A percentile compares a stretch with the other conserved stretches of the same genome.
phyloP scores from a whole-genome alignment of 2,113 vertebrate genomes.

The Peucedramus taeniatus region DNA sequence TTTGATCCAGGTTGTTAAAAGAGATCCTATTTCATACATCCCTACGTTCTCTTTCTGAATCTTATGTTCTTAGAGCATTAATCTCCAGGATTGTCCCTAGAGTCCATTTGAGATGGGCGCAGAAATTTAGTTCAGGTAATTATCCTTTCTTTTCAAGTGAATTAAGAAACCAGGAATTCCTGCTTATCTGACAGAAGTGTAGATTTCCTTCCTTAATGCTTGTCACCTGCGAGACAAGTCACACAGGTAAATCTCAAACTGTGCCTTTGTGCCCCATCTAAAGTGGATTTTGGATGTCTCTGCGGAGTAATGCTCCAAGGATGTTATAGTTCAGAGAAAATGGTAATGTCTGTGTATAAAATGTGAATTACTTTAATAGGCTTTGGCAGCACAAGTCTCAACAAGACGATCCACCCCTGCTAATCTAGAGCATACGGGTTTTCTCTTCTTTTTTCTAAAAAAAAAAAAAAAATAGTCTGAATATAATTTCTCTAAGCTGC shows the following conservation, averaged over 20 bases:
- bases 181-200: constrained; percentile 46
- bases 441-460: not conserved
- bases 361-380: constrained; percentile 58
- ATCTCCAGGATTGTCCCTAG: constrained; percentile 60
- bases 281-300: constrained; percentile 58
- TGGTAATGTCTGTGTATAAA: constrained; percentile 55
- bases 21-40: constrained; percentile 63
- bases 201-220: constrained; percentile 45
- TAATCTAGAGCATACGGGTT: not conserved
- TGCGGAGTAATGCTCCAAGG: constrained; percentile 40
- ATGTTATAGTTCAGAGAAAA: constrained; percentile 49
- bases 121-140: constrained; percentile 67
- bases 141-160: constrained; percentile 64
- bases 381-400: constrained; percentile 42
- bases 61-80: constrained; percentile 59
- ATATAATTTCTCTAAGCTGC: constrained; percentile 40
- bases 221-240: constrained; percentile 52
- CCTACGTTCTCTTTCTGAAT: constrained; percentile 21
- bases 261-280: constrained; percentile 27
- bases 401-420: constrained; percentile 30
- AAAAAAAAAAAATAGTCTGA: not conserved
- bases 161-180: constrained; percentile 31
- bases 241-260: constrained; percentile 48
- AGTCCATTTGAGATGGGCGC: constrained; percentile 60
- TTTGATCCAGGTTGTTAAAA: constrained; percentile 55